Conservation (phyloP, 2,113 vertebrate species). For the human region GRCh38 chr1:164873001-164873500, state of each 20-base stretch:
- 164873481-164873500: background rate
- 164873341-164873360: background rate
- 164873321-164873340: background rate
- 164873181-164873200: no score
- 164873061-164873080: background rate
- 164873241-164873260: background rate
- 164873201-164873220: background rate
- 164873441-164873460: background rate
- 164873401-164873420: no score
- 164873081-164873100: background rate
- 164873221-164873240: background rate
- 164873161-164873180: rapidly evolving
- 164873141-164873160: background rate
- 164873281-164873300: background rate
- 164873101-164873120: background rate
- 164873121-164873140: background rate
- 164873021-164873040: background rate
- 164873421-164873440: background rate
- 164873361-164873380: background rate
- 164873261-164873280: background rate
- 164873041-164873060: background rate
- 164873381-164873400: background rate
- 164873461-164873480: background rate
- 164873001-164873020: background rate
- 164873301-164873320: rapidly evolving